Conservation (phyloP, 2,797 vertebrate species). For the Ctenopoma multispine region DNA sequence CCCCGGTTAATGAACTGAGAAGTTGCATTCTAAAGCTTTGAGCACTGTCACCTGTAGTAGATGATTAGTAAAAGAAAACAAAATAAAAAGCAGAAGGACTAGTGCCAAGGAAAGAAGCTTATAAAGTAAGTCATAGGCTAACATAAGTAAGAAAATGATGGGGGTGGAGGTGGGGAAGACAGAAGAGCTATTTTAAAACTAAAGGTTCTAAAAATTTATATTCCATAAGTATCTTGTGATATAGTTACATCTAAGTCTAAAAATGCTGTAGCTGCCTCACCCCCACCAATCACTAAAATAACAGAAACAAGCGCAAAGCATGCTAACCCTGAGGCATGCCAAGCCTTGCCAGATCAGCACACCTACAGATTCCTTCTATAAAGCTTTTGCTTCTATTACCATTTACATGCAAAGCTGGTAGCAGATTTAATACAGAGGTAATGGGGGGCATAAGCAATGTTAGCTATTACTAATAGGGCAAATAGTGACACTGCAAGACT, state of each 20-base stretch:
- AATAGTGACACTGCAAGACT: conserved; percentile 69
- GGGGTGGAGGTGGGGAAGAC: conserved; percentile 36
- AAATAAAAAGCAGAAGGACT: conserved; percentile 61
- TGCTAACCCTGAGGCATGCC: conserved; percentile 69
- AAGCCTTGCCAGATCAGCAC: conserved; percentile 52
- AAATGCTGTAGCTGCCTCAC: conserved; percentile 46
- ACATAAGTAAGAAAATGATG: conserved; percentile 51
- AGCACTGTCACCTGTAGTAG: conserved; percentile 79
- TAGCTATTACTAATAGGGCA: conserved; percentile 63
- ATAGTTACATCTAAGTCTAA: conserved; percentile 26
- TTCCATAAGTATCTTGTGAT: conserved; percentile 24
- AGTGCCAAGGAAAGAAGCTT: conserved; percentile 56
- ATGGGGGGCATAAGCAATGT: conserved; percentile 68
- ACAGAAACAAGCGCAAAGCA: conserved; percentile 65
- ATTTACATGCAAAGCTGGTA: conserved; percentile 89
- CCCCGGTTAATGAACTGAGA: conserved; percentile 75
- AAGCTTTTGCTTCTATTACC: conserved; percentile 66
- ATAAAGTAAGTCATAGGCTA: conserved; percentile 41
- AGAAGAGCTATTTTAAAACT: conserved; percentile 32
- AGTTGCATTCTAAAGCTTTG: conserved; percentile 76
- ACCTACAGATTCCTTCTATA: conserved; percentile 74
- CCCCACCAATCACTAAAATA: conserved; percentile 43
- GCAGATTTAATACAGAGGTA: conserved; percentile 55
- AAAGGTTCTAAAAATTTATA: conserved; percentile 21
- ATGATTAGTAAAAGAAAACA: conserved; percentile 71